Conservation (phyloP, 1,140 invertebrate genomes). For the Yoshiicerus persimilis region DNA sequence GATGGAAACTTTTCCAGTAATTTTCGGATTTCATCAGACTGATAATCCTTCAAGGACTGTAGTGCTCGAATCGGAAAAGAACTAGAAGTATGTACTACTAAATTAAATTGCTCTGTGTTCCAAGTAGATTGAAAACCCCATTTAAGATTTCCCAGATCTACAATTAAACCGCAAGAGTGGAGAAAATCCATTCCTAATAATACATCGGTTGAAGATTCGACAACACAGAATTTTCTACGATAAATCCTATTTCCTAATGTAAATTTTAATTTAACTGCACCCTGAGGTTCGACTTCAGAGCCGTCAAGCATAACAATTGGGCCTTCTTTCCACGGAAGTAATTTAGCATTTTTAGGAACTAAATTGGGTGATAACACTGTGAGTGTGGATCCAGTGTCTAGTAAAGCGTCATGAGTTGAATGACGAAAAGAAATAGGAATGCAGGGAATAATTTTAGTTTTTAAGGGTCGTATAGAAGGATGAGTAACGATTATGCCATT, state of each 20-base stretch:
- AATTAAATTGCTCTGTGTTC: not conserved
- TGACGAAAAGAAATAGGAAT: not conserved
- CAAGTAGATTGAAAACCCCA: not conserved
- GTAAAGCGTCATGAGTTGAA: not conserved
- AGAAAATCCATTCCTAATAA: not conserved
- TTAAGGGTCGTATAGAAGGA: not conserved
- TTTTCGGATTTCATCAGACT: not conserved
- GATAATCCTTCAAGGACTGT: not conserved
- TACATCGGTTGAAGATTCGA: not conserved
- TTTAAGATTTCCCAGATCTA: not conserved
- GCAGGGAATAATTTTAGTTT: not conserved
- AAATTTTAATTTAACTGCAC: not conserved
- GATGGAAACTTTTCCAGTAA: not conserved
- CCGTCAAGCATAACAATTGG: not conserved
- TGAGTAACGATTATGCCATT: not conserved
- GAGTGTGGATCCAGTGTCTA: not conserved
- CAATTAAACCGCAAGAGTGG: not conserved
- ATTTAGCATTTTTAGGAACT: not conserved
- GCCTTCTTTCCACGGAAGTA: not conserved
- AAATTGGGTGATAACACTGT: not conserved
- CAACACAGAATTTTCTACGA: not conserved
- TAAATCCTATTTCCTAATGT: not conserved
- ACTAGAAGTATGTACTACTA: not conserved
- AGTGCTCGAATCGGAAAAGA: not conserved
- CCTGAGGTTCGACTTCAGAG: not conserved